These are phyloP conservation scores for Protula sp. DNA, from an alignment of 2,888 invertebrate genomes.

Conservation along the genomic window DNA sequence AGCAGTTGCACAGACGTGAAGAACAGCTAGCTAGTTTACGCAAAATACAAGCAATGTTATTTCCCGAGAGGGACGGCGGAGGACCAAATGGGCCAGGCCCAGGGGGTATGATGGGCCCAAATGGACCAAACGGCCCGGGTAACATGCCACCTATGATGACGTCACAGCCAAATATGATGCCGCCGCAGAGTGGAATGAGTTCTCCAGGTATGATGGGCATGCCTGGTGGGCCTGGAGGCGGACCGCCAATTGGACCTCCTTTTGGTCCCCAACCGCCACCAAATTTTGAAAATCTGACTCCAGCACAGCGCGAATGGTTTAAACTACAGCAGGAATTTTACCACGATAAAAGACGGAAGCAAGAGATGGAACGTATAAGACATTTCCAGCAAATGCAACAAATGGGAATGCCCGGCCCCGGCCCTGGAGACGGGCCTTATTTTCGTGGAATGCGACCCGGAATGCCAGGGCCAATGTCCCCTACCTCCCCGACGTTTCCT, in stretches of 20 bases:
- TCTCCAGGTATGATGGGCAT: constrained; percentile 30
- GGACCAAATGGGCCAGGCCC: constrained; percentile 14
- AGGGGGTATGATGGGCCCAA: constrained; percentile 26
- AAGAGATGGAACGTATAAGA: constrained; percentile 37
- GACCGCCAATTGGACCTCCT: constrained; percentile 21
- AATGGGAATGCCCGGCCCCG: constrained; percentile 5
- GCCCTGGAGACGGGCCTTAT: constrained; percentile 19
- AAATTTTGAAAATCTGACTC: constrained; percentile 42
- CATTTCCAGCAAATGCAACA: constrained; percentile 20
- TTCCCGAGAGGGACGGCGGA: constrained; percentile 63
- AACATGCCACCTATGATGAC: background rate
- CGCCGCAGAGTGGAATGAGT: background rate
- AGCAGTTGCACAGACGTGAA: constrained; percentile 88
- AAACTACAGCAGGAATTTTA: constrained; percentile 76
- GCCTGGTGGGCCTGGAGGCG: constrained; percentile 19
- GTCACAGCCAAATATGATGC: background rate
- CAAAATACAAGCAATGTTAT: constrained; percentile 88
- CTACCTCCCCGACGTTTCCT: constrained; percentile 43
- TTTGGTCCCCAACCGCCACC: constrained; percentile 25
- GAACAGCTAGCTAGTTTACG: constrained; percentile 84
- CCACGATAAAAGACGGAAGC: constrained; percentile 34
- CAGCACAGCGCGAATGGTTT: constrained; percentile 81
- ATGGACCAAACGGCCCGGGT: constrained; percentile 10
- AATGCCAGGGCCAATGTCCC: constrained; percentile 31
- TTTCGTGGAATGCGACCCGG: constrained; percentile 5